Percentiles rank a stretch among this genome's conserved stretches.
These are phyloP conservation scores for Drosophila histrio DNA, from an alignment of 2,888 invertebrate species.

Conservation along the genomic window DNA sequence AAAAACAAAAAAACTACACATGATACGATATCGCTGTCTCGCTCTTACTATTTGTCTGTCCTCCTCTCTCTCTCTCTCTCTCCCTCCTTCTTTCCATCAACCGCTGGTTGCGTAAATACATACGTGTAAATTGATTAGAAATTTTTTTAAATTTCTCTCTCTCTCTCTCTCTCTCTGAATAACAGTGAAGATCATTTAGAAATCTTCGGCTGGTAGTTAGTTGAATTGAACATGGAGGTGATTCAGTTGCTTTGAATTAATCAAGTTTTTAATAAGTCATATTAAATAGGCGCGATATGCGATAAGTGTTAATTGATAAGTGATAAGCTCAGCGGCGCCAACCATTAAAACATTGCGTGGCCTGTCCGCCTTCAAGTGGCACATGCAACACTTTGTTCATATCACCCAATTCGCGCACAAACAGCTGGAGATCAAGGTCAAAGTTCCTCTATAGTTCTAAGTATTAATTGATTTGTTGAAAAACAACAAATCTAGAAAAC, in stretches of 20 bases:
- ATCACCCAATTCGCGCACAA: conserved; percentile 12
- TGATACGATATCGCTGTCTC: conserved; percentile 4
- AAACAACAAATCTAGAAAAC: background rate
- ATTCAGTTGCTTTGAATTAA: conserved; percentile 24
- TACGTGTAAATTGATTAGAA: conserved; percentile 10
- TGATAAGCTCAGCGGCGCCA: conserved; percentile 64
- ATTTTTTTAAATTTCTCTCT: background rate
- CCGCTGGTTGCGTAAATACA: conserved; percentile 2
- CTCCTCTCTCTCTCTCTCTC: background rate
- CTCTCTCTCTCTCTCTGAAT: background rate
- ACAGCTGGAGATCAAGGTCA: conserved; percentile 18
- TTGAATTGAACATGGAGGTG: conserved; percentile 4
- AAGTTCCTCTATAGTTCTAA: conserved; percentile 2
- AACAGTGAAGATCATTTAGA: background rate
- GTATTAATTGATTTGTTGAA: conserved; percentile 19
- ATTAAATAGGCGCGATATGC: conserved; percentile 41
- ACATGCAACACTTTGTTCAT: conserved; percentile 19
- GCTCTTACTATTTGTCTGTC: background rate
- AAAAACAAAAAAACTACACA: conserved; percentile 21
- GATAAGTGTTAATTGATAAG: conserved; percentile 51
- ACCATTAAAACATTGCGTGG: conserved; percentile 8
- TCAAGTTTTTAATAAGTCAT: conserved; percentile 39
- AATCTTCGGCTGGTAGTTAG: conserved; percentile 1
- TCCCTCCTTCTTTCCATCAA: background rate
- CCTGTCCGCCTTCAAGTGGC: conserved; percentile 5